Evolutionary conservation across 2,797 vertebrate species (phyloP).

Genomic region (Tauraco hartlaubi): DNA sequence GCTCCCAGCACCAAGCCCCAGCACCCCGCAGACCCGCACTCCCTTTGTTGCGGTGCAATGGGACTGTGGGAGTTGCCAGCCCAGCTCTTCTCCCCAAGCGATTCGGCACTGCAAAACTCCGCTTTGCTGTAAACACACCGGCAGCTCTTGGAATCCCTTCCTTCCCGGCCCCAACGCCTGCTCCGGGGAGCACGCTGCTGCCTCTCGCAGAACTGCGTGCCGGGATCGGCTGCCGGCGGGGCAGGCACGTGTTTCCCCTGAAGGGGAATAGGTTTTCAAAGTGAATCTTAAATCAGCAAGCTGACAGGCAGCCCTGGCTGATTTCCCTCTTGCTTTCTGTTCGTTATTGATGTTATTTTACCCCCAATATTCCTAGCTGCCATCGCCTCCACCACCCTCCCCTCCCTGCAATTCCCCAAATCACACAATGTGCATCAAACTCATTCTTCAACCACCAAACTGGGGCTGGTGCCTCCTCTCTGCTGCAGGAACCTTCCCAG

Average conservation of each 20-base stretch:
- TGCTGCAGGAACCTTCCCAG: background rate
- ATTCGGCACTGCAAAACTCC: background rate
- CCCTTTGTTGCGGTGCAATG: background rate
- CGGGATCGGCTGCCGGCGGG: background rate
- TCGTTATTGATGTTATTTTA: background rate
- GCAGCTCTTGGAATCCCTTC: background rate
- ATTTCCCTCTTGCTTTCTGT: background rate
- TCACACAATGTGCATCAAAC: fast-evolving
- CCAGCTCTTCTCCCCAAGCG: background rate
- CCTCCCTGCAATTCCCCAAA: background rate
- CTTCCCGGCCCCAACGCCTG: background rate
- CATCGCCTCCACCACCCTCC: background rate
- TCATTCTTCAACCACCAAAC: background rate
- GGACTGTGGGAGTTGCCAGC: background rate
- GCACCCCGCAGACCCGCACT: fast-evolving
- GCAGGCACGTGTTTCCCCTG: background rate
- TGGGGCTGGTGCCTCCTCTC: background rate
- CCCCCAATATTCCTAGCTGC: background rate
- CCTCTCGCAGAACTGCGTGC: background rate
- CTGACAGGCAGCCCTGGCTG: background rate
- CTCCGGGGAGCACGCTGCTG: background rate
- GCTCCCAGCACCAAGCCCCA: background rate
- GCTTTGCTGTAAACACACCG: background rate
- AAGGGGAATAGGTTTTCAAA: conserved; percentile 31
- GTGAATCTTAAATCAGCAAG: conserved; percentile 30